Percentiles rank a stretch among this genome's conserved stretches.
Evolutionary conservation across 2,113 vertebrate genomes (phyloP).

Genomic region (Corvus moneduloides): DNA sequence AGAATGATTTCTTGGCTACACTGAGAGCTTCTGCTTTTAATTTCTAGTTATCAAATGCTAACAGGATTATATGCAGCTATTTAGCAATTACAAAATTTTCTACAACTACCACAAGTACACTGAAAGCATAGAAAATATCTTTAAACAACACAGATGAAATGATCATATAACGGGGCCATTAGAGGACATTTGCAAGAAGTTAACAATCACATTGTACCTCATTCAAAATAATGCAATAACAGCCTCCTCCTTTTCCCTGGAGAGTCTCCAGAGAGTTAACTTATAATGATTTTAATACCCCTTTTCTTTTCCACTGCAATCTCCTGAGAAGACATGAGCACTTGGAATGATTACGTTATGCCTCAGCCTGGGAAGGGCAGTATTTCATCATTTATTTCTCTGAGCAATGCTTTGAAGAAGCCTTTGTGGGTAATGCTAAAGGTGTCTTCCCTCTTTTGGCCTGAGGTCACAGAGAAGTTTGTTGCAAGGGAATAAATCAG

Average conservation of each 20-base stretch:
- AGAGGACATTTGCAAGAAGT: conserved; percentile 18
- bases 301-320: neutral
- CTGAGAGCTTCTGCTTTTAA: conserved; percentile 46
- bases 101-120: neutral
- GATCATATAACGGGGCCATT: neutral
- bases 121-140: neutral
- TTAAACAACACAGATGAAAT: neutral
- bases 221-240: conserved; percentile 11
- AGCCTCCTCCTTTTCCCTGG: neutral
- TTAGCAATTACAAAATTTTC: conserved; percentile 14
- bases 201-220: neutral
- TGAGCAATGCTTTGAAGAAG: conserved; percentile 42
- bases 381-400: conserved; percentile 31
- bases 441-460: conserved; percentile 4
- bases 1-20: neutral
- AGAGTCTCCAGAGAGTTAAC: neutral
- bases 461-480: neutral
- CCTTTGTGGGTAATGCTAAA: conserved; percentile 5
- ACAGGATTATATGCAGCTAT: conserved; percentile 6
- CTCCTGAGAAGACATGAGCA: neutral
- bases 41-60: conserved; percentile 25
- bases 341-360: conserved; percentile 1
- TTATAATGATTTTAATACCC: conserved; percentile 8
- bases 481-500: neutral
- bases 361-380: conserved; percentile 33